These are phyloP conservation scores for Phenganax subtilis DNA, from an alignment of 92 coral and sea anemone species.

Conservation along the genomic window DNA sequence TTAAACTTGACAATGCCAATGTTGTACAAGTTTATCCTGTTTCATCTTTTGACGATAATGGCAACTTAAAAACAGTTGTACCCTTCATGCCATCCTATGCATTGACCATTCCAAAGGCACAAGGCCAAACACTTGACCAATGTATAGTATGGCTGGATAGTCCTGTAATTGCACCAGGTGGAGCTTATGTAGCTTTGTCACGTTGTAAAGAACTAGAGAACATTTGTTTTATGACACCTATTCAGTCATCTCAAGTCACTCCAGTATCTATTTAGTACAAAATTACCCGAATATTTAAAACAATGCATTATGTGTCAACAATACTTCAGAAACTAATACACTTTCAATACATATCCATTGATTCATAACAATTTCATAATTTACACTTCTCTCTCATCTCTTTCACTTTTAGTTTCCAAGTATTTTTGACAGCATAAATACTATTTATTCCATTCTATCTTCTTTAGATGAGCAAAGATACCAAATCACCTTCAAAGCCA, in stretches of 20 bases:
- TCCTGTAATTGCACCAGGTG: conserved; percentile 1
- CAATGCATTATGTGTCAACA: background rate
- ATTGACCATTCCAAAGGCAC: conserved; percentile 37
- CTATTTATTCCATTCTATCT: too few relatives aligned
- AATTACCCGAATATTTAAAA: background rate
- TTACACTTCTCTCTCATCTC: background rate
- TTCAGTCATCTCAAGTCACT: conserved; percentile 1
- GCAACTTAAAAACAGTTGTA: background rate
- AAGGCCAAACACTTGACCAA: conserved; percentile 22
- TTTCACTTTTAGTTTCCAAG: background rate
- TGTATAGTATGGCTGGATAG: conserved; percentile 37
- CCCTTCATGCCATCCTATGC: conserved; percentile 37
- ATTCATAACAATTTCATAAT: too few relatives aligned
- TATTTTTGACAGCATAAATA: background rate
- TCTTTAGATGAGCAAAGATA: background rate
- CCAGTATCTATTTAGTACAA: background rate
- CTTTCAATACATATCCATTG: too few relatives aligned
- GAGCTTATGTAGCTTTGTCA: background rate
- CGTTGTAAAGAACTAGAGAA: conserved; percentile 4
- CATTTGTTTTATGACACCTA: conserved; percentile 1
- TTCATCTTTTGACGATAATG: background rate
- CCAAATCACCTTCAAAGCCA: background rate
- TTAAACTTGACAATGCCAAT: background rate
- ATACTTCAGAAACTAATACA: background rate
- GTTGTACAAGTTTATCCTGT: conserved; percentile 28